Base-by-base conservation (phyloP, 2,797 vertebrate genomes). In the Lindbergichthys nudifrons region DNA sequence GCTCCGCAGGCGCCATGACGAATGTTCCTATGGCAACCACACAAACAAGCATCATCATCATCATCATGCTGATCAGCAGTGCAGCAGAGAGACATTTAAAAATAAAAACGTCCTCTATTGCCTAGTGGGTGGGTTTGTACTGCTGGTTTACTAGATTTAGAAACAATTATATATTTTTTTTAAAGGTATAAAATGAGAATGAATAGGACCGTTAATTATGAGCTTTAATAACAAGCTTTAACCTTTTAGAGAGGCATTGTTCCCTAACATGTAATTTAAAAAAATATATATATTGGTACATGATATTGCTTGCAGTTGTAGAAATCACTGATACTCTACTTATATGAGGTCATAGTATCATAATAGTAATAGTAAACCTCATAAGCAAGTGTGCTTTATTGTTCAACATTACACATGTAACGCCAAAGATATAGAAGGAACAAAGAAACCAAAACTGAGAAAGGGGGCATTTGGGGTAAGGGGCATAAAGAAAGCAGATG, bases 1-100 rank as follows among this genome's bases (percentile, higher is more conserved):
- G 89, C 97, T 96, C 46, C 94, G 95, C 88, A 98, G 95, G 70
- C 97, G 96, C 92, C 96, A 97, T 91, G 96, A 97, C 32, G 97
- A 99, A 43, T 96, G 96, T 93, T 99, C 97, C 98, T 99, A 93
- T 51, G 80, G 77, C 81, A 86, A 93, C 85, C 63, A 69, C 56
- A 89, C 72, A 87, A 78, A 87, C 67, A 90, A 58, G 78, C 75
- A 83, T 18, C 66, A 54, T 75, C 21, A 0, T 48, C 75, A 26
- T 26, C 26, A 0, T 48, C 75, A 64, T 18, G 70, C 62, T 19
- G 75, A 77, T 86, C 84, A 84, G 71, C 80, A 54, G 76, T 0
- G 68, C 36, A 64, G 68, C 36, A 64, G 52, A 57, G 64, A 41
- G 3, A 36, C 26, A 48, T 43, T 13, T 30, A 14, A 2, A 30